These are phyloP conservation scores for Eira barbara DNA, from an alignment of 2,113 vertebrate species.

Conservation along the genomic window DNA sequence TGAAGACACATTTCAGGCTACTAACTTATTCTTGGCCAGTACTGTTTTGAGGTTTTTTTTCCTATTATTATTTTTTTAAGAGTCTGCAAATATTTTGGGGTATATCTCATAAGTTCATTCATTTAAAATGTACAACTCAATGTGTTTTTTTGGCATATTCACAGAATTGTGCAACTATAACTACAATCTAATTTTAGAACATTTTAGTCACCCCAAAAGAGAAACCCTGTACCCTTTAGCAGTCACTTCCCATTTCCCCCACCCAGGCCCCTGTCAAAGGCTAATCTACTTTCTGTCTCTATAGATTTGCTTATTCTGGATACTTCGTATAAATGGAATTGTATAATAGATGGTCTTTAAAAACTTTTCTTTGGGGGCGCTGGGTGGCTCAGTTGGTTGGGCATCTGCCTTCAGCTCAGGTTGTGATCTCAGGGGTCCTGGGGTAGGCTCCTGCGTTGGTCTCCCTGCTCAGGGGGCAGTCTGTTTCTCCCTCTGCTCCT, in stretches of 20 bases:
- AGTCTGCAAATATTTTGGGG: background rate
- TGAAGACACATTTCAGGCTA: background rate
- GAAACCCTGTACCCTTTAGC: background rate
- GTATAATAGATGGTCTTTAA: background rate
- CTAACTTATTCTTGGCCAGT: background rate
- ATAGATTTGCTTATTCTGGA: background rate
- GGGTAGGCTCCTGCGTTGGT: too few species aligned
- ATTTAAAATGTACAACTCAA: background rate
- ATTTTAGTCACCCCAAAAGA: background rate
- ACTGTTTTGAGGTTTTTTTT: background rate
- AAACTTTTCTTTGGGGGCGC: background rate
- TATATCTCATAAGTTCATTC: background rate
- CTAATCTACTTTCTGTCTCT: background rate
- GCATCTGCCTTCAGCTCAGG: too few species aligned
- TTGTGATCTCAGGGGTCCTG: too few species aligned
- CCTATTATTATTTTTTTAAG: background rate
- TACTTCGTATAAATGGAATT: background rate
- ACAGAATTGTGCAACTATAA: background rate
- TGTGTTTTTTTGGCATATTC: background rate
- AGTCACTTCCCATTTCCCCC: background rate
- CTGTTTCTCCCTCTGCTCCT: too few species aligned
- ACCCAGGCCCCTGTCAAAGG: background rate
- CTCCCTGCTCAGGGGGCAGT: too few species aligned
- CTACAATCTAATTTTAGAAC: conserved; percentile 5
- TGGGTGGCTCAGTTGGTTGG: too few species aligned